A percentile compares a stretch with the other conserved stretches of the same genome.
Evolutionary conservation across 2,113 vertebrate genomes (phyloP).

Genomic region (Pluvianellus socialis): DNA sequence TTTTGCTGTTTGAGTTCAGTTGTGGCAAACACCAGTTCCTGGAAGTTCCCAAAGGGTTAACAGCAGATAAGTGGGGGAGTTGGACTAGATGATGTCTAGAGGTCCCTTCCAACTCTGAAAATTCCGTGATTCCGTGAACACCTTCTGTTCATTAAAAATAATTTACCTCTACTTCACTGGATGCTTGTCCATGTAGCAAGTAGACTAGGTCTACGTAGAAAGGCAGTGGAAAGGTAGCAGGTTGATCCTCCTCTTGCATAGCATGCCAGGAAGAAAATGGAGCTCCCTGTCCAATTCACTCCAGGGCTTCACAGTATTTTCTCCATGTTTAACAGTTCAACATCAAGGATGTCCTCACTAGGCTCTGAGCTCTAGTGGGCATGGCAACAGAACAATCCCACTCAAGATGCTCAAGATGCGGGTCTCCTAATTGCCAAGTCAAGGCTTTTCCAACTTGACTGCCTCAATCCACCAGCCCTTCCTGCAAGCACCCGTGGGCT

Average conservation of each 20-base stretch:
- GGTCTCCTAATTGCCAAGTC: background rate
- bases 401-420: background rate
- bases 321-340: background rate
- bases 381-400: background rate
- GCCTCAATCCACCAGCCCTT: background rate
- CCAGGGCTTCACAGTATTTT: background rate
- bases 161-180: background rate
- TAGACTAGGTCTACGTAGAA: background rate
- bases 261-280: background rate
- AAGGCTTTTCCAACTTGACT: background rate
- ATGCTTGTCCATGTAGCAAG: background rate
- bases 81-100: no score
- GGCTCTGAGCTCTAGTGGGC: background rate
- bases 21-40: accelerated
- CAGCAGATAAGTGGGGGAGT: background rate
- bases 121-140: no score
- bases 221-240: background rate
- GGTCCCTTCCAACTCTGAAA: no score
- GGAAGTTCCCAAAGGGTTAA: background rate
- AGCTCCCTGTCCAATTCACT: background rate
- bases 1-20: background rate
- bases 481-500: accelerated
- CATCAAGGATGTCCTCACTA: background rate
- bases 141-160: background rate
- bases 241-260: background rate